Evolutionary conservation across 2,888 invertebrate genomes (phyloP).

Genomic region (Athalia cordata): DNA sequence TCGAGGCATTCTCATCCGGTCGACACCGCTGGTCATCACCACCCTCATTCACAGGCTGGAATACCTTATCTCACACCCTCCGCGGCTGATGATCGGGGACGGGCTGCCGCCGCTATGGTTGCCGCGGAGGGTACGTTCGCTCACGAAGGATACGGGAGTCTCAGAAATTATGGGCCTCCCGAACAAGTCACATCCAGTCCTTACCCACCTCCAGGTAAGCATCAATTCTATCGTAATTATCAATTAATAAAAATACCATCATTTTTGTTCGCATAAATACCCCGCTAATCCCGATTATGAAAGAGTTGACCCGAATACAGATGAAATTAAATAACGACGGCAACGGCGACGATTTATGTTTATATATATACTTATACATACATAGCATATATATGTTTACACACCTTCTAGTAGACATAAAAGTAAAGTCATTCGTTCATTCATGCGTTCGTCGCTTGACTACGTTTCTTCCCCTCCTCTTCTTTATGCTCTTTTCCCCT

Average conservation of each 20-base stretch:
- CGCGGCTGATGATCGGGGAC: slow-evolving; percentile 81
- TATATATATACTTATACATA: neutral
- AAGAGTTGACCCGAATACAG: slow-evolving; percentile 15
- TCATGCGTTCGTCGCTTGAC: slow-evolving; percentile 56
- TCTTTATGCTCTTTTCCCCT: neutral
- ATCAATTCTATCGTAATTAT: slow-evolving; percentile 60
- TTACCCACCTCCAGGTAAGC: slow-evolving; percentile 87
- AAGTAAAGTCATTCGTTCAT: slow-evolving; percentile 62
- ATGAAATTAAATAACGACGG: neutral
- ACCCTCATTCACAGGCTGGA: slow-evolving; percentile 76
- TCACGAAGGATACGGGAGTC: slow-evolving; percentile 83
- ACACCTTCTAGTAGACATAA: slow-evolving; percentile 22
- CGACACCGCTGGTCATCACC: slow-evolving; percentile 75
- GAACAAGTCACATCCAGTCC: slow-evolving; percentile 85
- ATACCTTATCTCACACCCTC: slow-evolving; percentile 81
- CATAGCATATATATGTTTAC: neutral
- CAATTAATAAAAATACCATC: neutral
- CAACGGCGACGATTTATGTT: neutral
- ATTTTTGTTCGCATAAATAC: neutral
- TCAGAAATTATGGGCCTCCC: slow-evolving; percentile 83
- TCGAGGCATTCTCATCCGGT: slow-evolving; percentile 77
- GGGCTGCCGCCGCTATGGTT: slow-evolving; percentile 77
- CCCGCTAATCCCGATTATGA: neutral
- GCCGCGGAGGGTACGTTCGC: slow-evolving; percentile 80
- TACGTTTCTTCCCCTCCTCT: slow-evolving; percentile 15